Evolutionary conservation across 2,113 vertebrate species (phyloP), one percentile per base, ranked within the genome.

Genomic region (Pteropus alecto): DNA sequence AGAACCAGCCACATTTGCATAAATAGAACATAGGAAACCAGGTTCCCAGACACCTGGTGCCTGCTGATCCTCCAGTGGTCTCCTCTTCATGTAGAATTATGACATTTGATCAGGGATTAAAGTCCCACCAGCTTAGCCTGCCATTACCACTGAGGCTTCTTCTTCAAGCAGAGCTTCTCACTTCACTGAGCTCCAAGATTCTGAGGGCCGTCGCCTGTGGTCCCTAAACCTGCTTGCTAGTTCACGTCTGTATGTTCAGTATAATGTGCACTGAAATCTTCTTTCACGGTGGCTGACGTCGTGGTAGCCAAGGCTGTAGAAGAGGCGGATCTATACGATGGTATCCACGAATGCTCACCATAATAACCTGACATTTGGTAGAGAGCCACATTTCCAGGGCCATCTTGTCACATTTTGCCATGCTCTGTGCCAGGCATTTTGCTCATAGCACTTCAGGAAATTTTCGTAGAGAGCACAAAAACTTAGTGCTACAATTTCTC

Each of bases 181-280:
- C 10, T 2, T 16, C 22, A 14, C 51, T 22, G 3, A 22, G 54
- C 26, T 41, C 30, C 18, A 63, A 3, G 43, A 8, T 38, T 46
- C 67, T 22, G 28, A 38, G 22, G 26, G 35, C 12, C 12, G 21
- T 24, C 5, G 6, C 7, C 30, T 51, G 18, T 22, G 35, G 15
- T 2, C 71, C 19, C 21, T 16, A 5, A 1, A 7, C 5, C 16
- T 60, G 60, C 48, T 46, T 46, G 1, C 8, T 12, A 24, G 19
- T 11, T 1, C 15, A 15, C 0, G 0, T 46, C 13, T 33, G 19
- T n/a, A 6, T 48, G 21, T 74, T 30, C 26, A 19, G 11, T 16
- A 83, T 51, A 15, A 26, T 15, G 21, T 15, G 14, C 9, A 10
- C 46, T 13, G 14, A 35, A 33, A 10, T 30, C 24, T 43, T 14